Evolutionary conservation across 2,113 vertebrate species (phyloP).

Genomic region (Phyllopteryx taeniolatus): DNA sequence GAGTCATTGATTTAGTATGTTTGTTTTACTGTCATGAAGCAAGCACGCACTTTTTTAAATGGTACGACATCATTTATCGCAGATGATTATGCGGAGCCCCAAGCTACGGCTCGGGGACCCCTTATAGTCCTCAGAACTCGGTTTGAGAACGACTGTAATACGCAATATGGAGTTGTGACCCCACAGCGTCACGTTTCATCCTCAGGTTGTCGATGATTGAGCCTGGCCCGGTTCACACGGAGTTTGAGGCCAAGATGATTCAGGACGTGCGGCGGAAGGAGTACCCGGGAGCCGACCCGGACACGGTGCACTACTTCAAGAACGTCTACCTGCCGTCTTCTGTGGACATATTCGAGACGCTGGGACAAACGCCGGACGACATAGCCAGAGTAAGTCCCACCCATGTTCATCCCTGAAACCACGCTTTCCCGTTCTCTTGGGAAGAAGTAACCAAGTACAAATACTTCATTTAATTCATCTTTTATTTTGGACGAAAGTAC

Average conservation of each 20-base stretch:
- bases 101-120: no score
- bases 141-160: neutral
- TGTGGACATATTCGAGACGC: conserved; percentile 71
- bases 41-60: no score
- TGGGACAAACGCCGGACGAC: conserved; percentile 75
- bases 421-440: neutral
- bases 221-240: conserved; percentile 74
- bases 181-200: neutral
- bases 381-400: conserved; percentile 65
- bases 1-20: no score
- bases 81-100: no score
- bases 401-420: neutral
- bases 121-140: neutral
- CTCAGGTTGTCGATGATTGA: conserved; percentile 75
- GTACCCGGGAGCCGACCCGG: conserved; percentile 58
- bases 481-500: neutral
- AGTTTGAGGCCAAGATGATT: conserved; percentile 77
- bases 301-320: conserved; percentile 74
- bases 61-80: no score
- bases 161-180: neutral
- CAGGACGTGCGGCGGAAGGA: conserved; percentile 69
- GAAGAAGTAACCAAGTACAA: no score
- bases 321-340: conserved; percentile 74
- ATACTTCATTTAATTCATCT: neutral
- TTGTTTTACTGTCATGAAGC: no score